phyloP scores from a whole-genome alignment of 2,113 vertebrate genomes.

The Pycnonotus jocosus region DNA sequence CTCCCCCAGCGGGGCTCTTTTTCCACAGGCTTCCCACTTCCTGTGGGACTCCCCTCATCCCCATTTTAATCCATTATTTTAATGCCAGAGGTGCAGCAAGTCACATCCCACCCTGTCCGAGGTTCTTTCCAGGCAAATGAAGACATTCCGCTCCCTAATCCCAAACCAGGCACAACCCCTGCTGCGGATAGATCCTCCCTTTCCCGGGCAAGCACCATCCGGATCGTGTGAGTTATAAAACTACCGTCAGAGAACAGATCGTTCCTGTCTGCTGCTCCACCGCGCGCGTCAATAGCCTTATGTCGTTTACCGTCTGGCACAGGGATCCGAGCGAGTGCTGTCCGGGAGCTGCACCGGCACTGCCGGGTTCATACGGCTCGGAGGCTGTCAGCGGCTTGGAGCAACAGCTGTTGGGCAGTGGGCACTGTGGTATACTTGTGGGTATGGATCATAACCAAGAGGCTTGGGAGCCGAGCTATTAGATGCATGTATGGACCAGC shows the following conservation, averaged over 20 bases:
- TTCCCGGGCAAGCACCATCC: not conserved
- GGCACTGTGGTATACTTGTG: not conserved
- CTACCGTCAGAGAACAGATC: not conserved
- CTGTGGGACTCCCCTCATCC: not conserved
- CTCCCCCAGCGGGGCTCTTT: not conserved
- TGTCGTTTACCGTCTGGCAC: not conserved
- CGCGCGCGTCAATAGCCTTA: not conserved
- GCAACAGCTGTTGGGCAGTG: not conserved
- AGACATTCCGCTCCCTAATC: not conserved
- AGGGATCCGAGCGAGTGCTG: not conserved
- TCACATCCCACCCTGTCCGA: too few species aligned
- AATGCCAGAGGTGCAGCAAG: too few species aligned
- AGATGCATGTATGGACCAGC: not conserved
- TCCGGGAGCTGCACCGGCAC: not conserved
- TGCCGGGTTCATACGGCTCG: accelerated
- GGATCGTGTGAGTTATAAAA: not conserved
- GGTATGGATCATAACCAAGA: not conserved
- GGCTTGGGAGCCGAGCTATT: not conserved
- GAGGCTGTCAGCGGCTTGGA: not conserved
- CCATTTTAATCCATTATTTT: not conserved
- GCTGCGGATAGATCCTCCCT: not conserved
- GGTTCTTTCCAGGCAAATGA: not conserved
- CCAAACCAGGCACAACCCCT: not conserved
- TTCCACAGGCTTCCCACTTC: not conserved
- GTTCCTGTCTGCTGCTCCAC: not conserved